A percentile compares a stretch with the other conserved stretches of the same genome.
phyloP scores from a whole-genome alignment of 1,140 invertebrate species.

The Drosophila pandora region DNA sequence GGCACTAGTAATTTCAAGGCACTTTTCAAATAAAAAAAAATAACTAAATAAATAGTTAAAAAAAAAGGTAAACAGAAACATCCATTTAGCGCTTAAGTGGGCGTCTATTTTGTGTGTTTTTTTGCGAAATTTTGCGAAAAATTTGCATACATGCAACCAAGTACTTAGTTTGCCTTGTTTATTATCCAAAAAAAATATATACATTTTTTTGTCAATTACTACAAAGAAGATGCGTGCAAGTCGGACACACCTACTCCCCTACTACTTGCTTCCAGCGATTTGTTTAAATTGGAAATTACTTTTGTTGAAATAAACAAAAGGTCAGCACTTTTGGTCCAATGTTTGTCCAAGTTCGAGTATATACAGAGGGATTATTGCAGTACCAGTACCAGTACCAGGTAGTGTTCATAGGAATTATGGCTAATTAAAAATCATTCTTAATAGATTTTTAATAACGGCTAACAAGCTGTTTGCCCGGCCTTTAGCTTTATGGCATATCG shows the following conservation, averaged over 20 bases:
- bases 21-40: background rate
- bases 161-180: constrained; percentile 5
- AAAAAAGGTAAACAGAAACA: constrained; percentile 21
- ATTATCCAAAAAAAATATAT: background rate
- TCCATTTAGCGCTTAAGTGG: constrained; percentile 2
- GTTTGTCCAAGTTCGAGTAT: constrained; percentile 4
- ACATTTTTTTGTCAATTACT: background rate
- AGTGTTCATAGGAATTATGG: constrained; percentile 48
- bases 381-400: background rate
- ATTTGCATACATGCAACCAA: constrained; percentile 31
- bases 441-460: constrained; percentile 55
- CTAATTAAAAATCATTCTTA: constrained; percentile 59
- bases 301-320: constrained; percentile 25
- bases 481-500: constrained; percentile 29
- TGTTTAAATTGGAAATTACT: background rate
- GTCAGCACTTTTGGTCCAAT: constrained; percentile 24
- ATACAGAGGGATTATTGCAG: too few species aligned
- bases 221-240: constrained; percentile 19
- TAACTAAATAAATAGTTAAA: background rate
- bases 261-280: background rate
- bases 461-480: constrained; percentile 35
- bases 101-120: constrained; percentile 1
- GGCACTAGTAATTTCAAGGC: background rate
- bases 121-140: background rate
- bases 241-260: constrained; percentile 3